Conservation (phyloP, 2,888 invertebrate species). For the Athalia circularis region DNA sequence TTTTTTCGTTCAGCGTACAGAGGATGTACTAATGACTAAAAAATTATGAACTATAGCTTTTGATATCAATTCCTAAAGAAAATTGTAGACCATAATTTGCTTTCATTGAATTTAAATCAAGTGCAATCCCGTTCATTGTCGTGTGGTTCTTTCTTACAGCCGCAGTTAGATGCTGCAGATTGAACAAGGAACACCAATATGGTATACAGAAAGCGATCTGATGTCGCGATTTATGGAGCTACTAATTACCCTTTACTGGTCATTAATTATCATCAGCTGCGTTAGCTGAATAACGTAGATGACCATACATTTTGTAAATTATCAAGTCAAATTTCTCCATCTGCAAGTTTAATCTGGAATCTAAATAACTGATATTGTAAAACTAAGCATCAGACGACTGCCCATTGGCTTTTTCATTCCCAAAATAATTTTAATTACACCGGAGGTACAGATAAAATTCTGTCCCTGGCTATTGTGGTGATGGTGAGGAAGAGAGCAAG, state of each 20-base stretch:
- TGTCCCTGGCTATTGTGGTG: conserved; percentile 52
- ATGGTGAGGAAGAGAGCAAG: conserved; percentile 67
- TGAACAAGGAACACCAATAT: neutral
- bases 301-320: neutral
- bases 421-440: conserved; percentile 20
- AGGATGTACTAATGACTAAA: too few relatives aligned
- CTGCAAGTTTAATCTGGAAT: neutral
- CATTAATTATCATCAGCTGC: neutral
- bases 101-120: neutral
- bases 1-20: too few relatives aligned
- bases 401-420: conserved; percentile 31
- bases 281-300: neutral
- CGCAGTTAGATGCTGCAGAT: neutral
- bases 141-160: conserved; percentile 3
- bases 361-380: neutral
- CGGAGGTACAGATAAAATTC: conserved; percentile 33
- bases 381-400: neutral
- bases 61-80: neutral
- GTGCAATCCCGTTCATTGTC: neutral
- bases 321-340: neutral
- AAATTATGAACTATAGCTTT: neutral
- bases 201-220: neutral
- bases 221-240: neutral
- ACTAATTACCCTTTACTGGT: neutral
- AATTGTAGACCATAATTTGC: neutral